Evolutionary conservation across 2,888 invertebrate species (phyloP), one percentile per base, ranked within the genome.

Genomic region (Chydorus sphaericus): DNA sequence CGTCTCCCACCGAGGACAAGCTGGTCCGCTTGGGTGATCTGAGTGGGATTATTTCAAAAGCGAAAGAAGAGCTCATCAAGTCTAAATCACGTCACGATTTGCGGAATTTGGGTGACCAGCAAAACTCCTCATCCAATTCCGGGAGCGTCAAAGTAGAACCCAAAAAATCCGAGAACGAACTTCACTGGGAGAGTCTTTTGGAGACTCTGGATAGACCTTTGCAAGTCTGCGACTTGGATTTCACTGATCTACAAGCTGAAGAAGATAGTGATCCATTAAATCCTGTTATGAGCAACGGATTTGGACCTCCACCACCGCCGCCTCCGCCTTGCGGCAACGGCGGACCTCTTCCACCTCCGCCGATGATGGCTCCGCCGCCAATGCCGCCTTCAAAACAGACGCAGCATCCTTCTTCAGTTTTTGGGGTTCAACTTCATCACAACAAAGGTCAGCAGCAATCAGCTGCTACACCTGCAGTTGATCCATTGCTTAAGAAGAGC

Each of bases 151-250:
- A 58, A 51, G 49, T 72, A 55, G 66, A 77, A 30, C 85, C 87
- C 67, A 89, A 89, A 70, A 86, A 91, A 67, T 85, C 90, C 0
- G 93, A 93, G 71, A 90, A 88, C 66, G 94, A 96, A 66, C 71
- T 94, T 2, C 89, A 93, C 66, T 97, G 97, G 96, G 94, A 96
- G 66, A 88, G 90, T 66, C 70, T 96, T 59, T 82, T 85, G 53
- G 80, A 82, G 37, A 82, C 81, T 60, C 74, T 86, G 63, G 77
- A 81, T 59, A 74, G 88, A 60, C 82, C 85, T 60, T 74, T 89
- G 67, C 81, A 86, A 61, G 77, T 92, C 50, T 92, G 94, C 69
- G 96, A 97, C 71, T 77, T 97, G 66, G 97, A 98, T 71, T 98
- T 98, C 71, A 91, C 91, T 11, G 96, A 97, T 70, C 75, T 98